Evolutionary conservation across 2,113 vertebrate genomes (phyloP).

Genomic region (Macquaria australasica): DNA sequence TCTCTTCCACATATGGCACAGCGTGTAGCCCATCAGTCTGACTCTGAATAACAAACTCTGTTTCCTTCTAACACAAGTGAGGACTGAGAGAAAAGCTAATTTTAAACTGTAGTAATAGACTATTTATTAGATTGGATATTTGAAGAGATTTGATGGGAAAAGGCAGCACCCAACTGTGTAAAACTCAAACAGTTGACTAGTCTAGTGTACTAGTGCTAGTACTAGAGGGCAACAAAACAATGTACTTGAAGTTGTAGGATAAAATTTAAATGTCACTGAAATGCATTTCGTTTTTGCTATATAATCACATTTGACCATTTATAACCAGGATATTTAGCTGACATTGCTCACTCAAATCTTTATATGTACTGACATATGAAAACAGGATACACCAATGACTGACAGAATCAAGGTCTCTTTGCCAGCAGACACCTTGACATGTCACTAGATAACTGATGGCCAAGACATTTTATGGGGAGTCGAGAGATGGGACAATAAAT

Average conservation of each 20-base stretch:
- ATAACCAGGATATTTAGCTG: background rate
- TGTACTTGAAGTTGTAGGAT: background rate
- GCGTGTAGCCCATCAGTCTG: background rate
- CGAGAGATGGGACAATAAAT: background rate
- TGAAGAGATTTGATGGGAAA: background rate
- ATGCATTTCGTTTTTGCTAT: background rate
- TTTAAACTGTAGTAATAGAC: background rate
- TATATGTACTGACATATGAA: background rate
- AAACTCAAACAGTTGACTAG: background rate
- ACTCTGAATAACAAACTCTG: background rate
- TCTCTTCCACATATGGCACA: background rate
- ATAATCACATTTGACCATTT: background rate
- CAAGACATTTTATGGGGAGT: background rate
- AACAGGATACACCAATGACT: background rate
- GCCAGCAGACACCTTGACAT: background rate
- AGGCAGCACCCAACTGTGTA: background rate
- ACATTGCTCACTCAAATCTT: background rate
- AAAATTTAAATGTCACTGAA: background rate
- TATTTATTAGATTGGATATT: background rate
- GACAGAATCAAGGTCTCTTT: background rate
- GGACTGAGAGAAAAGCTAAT: background rate
- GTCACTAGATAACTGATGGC: background rate
- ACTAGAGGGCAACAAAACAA: background rate
- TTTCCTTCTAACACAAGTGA: background rate
- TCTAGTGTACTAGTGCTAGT: too few relatives aligned